A percentile compares a stretch with the other conserved stretches of the same genome.
These are phyloP conservation scores for Xestobium rufovillosum DNA, from an alignment of 2,888 invertebrate species.

Conservation along the genomic window DNA sequence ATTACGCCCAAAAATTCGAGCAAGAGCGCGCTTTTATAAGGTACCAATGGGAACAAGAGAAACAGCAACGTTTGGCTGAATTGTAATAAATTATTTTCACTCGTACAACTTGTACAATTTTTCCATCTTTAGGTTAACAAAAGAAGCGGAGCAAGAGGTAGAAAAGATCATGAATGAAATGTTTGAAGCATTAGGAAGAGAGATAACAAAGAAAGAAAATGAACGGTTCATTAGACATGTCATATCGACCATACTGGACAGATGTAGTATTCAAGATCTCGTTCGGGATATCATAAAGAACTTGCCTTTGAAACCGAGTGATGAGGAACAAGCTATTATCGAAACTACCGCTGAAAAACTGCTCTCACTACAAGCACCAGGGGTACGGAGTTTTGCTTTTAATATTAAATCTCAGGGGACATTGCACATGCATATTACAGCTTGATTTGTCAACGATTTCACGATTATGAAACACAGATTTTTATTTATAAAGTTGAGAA, in stretches of 20 bases:
- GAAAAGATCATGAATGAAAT: slow-evolving; percentile 29
- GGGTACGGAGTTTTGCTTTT: slow-evolving; percentile 18
- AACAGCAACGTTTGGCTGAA: slow-evolving; percentile 18
- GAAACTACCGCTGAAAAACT: slow-evolving; percentile 34
- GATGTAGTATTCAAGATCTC: slow-evolving; percentile 30
- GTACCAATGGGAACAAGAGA: slow-evolving; percentile 20
- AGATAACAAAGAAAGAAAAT: slow-evolving; percentile 21
- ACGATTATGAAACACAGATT: too few species aligned
- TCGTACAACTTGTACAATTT: not conserved
- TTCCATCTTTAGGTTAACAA: slow-evolving; percentile 26
- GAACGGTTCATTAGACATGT: slow-evolving; percentile 28
- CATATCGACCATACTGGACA: slow-evolving; percentile 28
- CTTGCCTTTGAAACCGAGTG: slow-evolving; percentile 27
- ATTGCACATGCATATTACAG: too few species aligned
- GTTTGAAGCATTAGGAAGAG: slow-evolving; percentile 25
- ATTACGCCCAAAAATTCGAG: slow-evolving; percentile 8
- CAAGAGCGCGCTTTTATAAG: slow-evolving; percentile 13
- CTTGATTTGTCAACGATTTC: too few species aligned
- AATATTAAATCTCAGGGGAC: slow-evolving; percentile 6
- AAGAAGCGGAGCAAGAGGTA: slow-evolving; percentile 28
- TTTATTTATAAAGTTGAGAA: too few species aligned
- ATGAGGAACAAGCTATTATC: slow-evolving; percentile 29
- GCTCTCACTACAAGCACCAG: slow-evolving; percentile 28
- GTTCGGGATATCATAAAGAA: slow-evolving; percentile 30
- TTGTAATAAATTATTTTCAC: not conserved